Percentiles rank a stretch among this genome's conserved stretches.
phyloP scores from a whole-genome alignment of 1,140 invertebrate species.

The Pseudomyrmex gracilis region DNA sequence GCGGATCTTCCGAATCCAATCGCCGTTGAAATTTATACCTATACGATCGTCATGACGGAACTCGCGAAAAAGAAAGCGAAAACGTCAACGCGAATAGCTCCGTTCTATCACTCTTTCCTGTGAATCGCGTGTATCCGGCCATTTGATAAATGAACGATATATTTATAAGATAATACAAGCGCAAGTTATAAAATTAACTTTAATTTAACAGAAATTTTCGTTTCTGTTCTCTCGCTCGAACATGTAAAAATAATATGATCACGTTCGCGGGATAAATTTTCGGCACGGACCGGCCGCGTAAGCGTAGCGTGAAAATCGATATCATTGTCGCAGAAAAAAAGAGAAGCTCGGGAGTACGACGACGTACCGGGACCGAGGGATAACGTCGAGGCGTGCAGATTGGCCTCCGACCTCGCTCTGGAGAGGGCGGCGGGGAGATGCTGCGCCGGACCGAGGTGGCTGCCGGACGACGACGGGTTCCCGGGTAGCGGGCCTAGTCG shows the following conservation, averaged over 20 bases:
- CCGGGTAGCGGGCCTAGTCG: conserved; percentile 84
- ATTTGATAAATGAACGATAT: too few relatives aligned
- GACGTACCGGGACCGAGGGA: conserved; percentile 86
- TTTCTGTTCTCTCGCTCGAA: too few relatives aligned
- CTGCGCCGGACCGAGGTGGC: conserved; percentile 72
- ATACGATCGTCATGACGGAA: neutral
- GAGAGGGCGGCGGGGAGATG: conserved; percentile 86
- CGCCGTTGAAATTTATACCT: conserved; percentile 43
- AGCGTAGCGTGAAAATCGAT: conserved; percentile 24
- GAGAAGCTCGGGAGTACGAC: neutral
- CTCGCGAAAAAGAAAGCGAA: conserved; percentile 31
- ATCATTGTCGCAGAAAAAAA: conserved; percentile 28
- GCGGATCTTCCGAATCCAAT: conserved; percentile 43
- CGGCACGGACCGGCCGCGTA: too few relatives aligned
- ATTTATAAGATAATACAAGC: too few relatives aligned
- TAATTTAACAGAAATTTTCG: too few relatives aligned
- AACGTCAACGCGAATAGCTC: conserved; percentile 29
- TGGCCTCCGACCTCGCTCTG: conserved; percentile 94
- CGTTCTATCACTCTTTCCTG: conserved; percentile 36
- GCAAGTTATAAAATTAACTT: too few relatives aligned
- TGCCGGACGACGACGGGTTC: conserved; percentile 66
- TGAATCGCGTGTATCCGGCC: neutral
- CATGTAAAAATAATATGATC: neutral
- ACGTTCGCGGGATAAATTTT: neutral
- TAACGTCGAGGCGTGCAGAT: conserved; percentile 90